These are phyloP conservation scores for Ypsolopha scabrella DNA, from an alignment of 2,888 invertebrate genomes.

Conservation along the genomic window DNA sequence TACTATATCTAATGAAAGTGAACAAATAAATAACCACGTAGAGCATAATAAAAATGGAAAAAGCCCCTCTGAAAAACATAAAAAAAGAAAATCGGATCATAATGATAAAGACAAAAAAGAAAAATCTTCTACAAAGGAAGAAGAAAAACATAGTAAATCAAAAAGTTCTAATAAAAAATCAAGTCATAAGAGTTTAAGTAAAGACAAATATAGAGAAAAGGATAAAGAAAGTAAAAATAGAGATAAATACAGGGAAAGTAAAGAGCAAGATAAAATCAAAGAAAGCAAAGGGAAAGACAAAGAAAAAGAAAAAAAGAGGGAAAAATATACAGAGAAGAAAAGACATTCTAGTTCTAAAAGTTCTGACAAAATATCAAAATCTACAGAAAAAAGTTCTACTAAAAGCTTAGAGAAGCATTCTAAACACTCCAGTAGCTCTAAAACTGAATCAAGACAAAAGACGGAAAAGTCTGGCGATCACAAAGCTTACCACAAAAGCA, in stretches of 20 bases:
- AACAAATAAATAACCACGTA: conserved; percentile 15
- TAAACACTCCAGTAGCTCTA: conserved; percentile 26
- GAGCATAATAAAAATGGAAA: conserved; percentile 21
- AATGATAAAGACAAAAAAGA: conserved; percentile 21
- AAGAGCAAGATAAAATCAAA: conserved; percentile 9
- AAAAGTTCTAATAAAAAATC: conserved; percentile 32
- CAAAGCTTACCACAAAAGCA: conserved; percentile 28
- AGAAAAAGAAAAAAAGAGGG: conserved; percentile 8
- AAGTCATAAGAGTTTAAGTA: conserved; percentile 38
- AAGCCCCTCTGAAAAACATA: conserved; percentile 14
- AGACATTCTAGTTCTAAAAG: neutral
- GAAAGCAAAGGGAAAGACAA: conserved; percentile 4
- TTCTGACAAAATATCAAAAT: conserved; percentile 15
- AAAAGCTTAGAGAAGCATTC: conserved; percentile 14
- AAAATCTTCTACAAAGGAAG: conserved; percentile 15
- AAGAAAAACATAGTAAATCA: conserved; percentile 22
- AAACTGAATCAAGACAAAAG: conserved; percentile 25
- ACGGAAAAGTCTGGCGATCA: conserved; percentile 26
- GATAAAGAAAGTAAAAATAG: conserved; percentile 16
- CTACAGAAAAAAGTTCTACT: conserved; percentile 20
- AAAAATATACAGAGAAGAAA: conserved; percentile 7
- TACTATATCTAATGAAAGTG: conserved; percentile 14
- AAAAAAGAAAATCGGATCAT: conserved; percentile 24
- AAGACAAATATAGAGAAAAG: conserved; percentile 32
- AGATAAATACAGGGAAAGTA: conserved; percentile 2